A percentile compares a stretch with the other conserved stretches of the same genome.
These are phyloP conservation scores for Ophioninae sp. DNA, from an alignment of 2,888 invertebrate genomes.

Conservation along the genomic window DNA sequence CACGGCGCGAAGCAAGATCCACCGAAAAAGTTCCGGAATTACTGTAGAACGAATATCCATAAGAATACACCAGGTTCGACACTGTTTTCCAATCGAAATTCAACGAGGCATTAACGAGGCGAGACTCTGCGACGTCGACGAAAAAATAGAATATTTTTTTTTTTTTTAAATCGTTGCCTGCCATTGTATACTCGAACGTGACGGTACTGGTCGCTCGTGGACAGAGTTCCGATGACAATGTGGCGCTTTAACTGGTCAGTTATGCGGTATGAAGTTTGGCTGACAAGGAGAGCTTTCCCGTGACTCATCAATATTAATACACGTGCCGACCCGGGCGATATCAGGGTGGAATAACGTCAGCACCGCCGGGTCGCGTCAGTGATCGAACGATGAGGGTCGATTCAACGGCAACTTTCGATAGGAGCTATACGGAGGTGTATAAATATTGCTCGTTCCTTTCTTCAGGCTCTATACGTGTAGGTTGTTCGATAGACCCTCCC, in stretches of 20 bases:
- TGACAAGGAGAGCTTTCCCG: background rate
- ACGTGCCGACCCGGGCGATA: too few relatives aligned
- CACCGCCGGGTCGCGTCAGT: too few relatives aligned
- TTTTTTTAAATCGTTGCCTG: too few relatives aligned
- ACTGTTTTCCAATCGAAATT: slow-evolving; percentile 38
- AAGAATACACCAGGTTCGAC: slow-evolving; percentile 50
- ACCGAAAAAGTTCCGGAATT: slow-evolving; percentile 19
- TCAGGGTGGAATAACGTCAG: too few relatives aligned
- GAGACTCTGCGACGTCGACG: too few relatives aligned
- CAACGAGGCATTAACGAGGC: background rate
- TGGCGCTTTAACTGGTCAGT: background rate
- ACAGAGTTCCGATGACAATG: background rate
- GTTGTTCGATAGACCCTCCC: slow-evolving; percentile 29
- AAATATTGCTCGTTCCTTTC: slow-evolving; percentile 15
- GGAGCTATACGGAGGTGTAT: too few relatives aligned
- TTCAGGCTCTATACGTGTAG: slow-evolving; percentile 13
- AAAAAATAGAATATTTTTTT: too few relatives aligned
- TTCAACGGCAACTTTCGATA: too few relatives aligned
- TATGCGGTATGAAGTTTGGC: too few relatives aligned
- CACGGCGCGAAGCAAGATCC: slow-evolving; percentile 27
- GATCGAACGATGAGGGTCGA: too few relatives aligned
- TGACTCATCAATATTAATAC: background rate
- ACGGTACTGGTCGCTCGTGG: too few relatives aligned
- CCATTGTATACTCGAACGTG: too few relatives aligned
- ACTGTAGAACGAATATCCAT: slow-evolving; percentile 21